Conservation (phyloP, 1,140 invertebrate genomes). For the Pomacea maculata region DNA sequence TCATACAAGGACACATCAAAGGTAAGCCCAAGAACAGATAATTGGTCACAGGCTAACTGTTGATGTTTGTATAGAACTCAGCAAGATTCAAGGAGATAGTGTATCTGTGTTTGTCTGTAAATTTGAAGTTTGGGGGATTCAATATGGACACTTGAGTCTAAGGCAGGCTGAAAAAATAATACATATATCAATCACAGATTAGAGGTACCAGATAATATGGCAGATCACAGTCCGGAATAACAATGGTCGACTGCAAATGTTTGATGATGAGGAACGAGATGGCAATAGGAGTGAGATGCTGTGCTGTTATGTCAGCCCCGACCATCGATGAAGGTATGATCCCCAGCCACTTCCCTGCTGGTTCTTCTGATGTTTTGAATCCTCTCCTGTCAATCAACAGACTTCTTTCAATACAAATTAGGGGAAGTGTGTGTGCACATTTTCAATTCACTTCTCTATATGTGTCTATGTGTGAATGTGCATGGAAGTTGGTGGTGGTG, state of each 20-base stretch:
- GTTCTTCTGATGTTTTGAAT: background rate
- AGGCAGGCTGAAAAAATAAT: background rate
- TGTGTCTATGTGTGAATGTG: background rate
- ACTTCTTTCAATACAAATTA: background rate
- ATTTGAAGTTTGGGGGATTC: background rate
- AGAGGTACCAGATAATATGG: background rate
- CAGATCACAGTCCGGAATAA: background rate
- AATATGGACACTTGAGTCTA: background rate
- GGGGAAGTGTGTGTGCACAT: too few relatives aligned
- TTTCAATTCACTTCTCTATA: background rate
- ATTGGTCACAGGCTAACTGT: too few relatives aligned
- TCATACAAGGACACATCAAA: too few relatives aligned
- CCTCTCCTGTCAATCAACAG: conserved; percentile 39
- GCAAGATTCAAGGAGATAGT: background rate
- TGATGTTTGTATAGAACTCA: too few relatives aligned
- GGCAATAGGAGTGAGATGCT: background rate
- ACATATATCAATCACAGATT: background rate
- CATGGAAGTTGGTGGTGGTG: too few relatives aligned
- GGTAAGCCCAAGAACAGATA: too few relatives aligned
- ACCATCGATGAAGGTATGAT: conserved; percentile 59
- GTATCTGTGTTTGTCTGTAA: too few relatives aligned
- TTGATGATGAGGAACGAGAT: too few relatives aligned
- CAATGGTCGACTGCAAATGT: background rate
- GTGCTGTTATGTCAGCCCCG: conserved; percentile 43
- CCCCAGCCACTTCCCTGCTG: conserved; percentile 45